phyloP scores from a whole-genome alignment of 2,888 invertebrate species.

The Branchellion lobata region DNA sequence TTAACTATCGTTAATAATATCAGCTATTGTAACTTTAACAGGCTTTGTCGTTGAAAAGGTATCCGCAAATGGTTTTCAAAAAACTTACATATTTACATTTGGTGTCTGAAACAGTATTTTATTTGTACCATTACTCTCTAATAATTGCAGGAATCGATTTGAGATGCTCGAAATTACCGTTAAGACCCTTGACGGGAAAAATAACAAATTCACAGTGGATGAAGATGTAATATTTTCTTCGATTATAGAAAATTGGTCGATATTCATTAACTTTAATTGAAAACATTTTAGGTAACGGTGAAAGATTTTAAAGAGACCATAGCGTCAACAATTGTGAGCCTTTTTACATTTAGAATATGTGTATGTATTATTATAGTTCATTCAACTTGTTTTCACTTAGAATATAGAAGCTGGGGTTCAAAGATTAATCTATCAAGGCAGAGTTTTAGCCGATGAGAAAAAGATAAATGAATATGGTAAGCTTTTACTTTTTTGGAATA shows the following conservation, averaged over 20 bases:
- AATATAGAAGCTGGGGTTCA: slow-evolving; percentile 77
- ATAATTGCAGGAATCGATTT: background rate
- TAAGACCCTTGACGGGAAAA: slow-evolving; percentile 62
- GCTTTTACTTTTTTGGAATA: background rate
- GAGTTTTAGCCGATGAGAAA: slow-evolving; percentile 84
- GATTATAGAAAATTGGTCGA: too few species aligned
- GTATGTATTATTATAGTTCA: slow-evolving; percentile 4
- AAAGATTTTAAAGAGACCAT: slow-evolving; percentile 61
- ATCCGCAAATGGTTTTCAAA: background rate
- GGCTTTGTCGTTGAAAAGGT: background rate
- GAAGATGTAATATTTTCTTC: slow-evolving; percentile 60
- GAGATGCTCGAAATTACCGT: slow-evolving; percentile 61
- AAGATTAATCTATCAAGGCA: slow-evolving; percentile 89
- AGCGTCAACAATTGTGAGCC: slow-evolving; percentile 67
- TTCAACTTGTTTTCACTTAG: slow-evolving; percentile 52
- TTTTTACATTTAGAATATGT: background rate
- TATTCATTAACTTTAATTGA: background rate
- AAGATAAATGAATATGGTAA: slow-evolving; percentile 76
- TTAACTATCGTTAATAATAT: slow-evolving; percentile 10
- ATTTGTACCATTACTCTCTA: background rate
- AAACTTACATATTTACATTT: too few species aligned
- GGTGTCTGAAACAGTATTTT: too few species aligned
- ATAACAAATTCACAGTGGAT: slow-evolving; percentile 58
- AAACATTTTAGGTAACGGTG: slow-evolving; percentile 57
- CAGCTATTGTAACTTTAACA: background rate